Evolutionary conservation across 1,140 invertebrate species (phyloP).

Genomic region (Danaus melanippus): DNA sequence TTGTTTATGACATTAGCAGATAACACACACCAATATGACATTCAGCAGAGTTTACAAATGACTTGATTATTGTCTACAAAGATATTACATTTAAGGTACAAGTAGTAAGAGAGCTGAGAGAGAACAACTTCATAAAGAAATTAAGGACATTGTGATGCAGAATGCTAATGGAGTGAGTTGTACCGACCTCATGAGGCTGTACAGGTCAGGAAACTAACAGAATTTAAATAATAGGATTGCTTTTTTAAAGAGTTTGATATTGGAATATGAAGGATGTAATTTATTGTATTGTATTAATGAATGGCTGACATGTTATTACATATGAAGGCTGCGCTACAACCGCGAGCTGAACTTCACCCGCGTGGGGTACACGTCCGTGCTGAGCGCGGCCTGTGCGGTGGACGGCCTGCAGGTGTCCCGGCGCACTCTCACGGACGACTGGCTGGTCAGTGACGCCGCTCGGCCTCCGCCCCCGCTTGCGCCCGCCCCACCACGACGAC

Average conservation of each 20-base stretch:
- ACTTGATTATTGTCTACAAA: too few relatives aligned
- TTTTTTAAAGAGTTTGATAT: too few relatives aligned
- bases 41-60: too few relatives aligned
- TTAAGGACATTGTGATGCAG: conserved; percentile 28
- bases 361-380: conserved; percentile 44
- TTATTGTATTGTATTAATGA: neutral
- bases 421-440: conserved; percentile 25
- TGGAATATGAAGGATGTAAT: too few relatives aligned
- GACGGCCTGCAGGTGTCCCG: conserved; percentile 17
- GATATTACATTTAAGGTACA: conserved; percentile 16
- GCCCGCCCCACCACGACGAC: conserved; percentile 10
- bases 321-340: conserved; percentile 33
- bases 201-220: conserved; percentile 25
- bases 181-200: conserved; percentile 37
- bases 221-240: too few relatives aligned
- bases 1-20: too few relatives aligned
- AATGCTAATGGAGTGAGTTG: conserved; percentile 39
- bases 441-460: conserved; percentile 27
- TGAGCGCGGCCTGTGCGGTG: conserved; percentile 32
- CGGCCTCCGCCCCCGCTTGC: conserved; percentile 8
- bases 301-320: too few relatives aligned
- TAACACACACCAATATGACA: too few relatives aligned
- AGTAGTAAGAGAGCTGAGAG: conserved; percentile 30
- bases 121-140: conserved; percentile 35
- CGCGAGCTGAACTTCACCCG: conserved; percentile 44